These are phyloP conservation scores for Chaetoderma sp. DNA, from an alignment of 2,888 invertebrate genomes.

Conservation along the genomic window DNA sequence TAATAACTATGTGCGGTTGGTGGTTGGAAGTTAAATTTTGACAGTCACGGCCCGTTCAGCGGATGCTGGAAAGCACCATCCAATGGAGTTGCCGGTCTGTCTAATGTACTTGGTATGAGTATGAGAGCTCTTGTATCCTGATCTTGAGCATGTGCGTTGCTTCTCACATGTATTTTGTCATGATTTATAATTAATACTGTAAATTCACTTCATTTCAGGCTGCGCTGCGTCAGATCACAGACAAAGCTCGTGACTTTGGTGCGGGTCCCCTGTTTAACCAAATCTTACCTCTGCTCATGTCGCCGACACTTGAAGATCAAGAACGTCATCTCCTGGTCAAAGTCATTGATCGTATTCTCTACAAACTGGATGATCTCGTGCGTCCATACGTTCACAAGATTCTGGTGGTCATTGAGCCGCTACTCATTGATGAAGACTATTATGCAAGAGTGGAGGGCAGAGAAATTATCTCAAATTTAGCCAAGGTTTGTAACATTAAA, in stretches of 20 bases:
- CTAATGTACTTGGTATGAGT: no score
- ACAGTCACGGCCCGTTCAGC: no score
- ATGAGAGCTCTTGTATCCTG: no score
- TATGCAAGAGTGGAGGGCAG: slow-evolving; percentile 99
- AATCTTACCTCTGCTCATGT: slow-evolving; percentile 98
- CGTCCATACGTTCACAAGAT: slow-evolving; percentile 99
- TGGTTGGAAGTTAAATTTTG: no score
- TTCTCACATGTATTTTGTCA: no score
- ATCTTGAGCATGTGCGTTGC: no score
- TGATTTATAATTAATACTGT: no score
- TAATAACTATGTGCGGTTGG: no score
- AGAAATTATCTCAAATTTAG: slow-evolving; percentile 98
- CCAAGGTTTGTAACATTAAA: slow-evolving; percentile 78
- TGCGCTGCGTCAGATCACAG: slow-evolving; percentile 96
- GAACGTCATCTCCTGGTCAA: slow-evolving; percentile 98
- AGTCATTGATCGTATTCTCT: slow-evolving; percentile 97
- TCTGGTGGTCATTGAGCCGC: slow-evolving; percentile 97
- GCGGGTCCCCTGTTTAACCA: slow-evolving; percentile 99
- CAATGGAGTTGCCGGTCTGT: no score
- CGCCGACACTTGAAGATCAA: slow-evolving; percentile 98
- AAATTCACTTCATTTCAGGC: slow-evolving; percentile 69
- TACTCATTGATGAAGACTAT: slow-evolving; percentile 99
- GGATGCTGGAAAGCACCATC: no score
- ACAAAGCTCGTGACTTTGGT: slow-evolving; percentile 98
- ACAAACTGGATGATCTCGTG: slow-evolving; percentile 98